phyloP scores from a whole-genome alignment of 2,888 invertebrate species.

The Ophion slaviceki region DNA sequence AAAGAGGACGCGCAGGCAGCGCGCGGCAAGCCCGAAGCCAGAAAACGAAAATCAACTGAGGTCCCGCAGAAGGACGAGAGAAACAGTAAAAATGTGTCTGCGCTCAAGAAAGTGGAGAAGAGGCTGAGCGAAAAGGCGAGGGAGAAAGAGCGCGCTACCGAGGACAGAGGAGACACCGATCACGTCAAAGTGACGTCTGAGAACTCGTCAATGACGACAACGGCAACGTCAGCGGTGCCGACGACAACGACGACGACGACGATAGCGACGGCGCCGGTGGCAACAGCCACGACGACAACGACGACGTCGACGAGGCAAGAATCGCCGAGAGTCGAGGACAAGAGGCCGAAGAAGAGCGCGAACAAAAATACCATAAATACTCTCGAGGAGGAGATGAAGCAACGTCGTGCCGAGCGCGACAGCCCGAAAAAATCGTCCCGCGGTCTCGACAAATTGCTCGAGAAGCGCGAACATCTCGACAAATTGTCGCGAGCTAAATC shows the following conservation, averaged over 20 bases:
- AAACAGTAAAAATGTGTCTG: slow-evolving; percentile 78
- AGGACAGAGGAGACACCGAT: slow-evolving; percentile 48
- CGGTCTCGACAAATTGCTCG: slow-evolving; percentile 86
- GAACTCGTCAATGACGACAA: slow-evolving; percentile 49
- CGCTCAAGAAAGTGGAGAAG: slow-evolving; percentile 81
- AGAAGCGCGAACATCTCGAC: slow-evolving; percentile 84
- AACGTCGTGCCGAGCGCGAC: slow-evolving; percentile 83
- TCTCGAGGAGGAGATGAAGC: slow-evolving; percentile 82
- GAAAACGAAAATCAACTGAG: slow-evolving; percentile 82
- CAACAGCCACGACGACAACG: slow-evolving; percentile 11
- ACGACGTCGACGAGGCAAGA: slow-evolving; percentile 42
- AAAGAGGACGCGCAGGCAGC: slow-evolving; percentile 74
- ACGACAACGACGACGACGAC: neutral
- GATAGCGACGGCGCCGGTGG: neutral
- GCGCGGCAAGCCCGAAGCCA: slow-evolving; percentile 81
- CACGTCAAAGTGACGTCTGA: slow-evolving; percentile 50
- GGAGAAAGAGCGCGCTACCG: slow-evolving; percentile 61
- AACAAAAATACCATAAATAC: slow-evolving; percentile 77
- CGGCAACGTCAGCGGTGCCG: slow-evolving; percentile 31
- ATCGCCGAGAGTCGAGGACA: slow-evolving; percentile 73
- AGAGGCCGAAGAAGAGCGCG: slow-evolving; percentile 73
- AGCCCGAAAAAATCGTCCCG: slow-evolving; percentile 86
- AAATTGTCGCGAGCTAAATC: slow-evolving; percentile 78
- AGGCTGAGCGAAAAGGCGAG: slow-evolving; percentile 73
- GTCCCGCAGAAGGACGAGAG: slow-evolving; percentile 78